Evolutionary conservation across 2,888 invertebrate species (phyloP).

Genomic region (Mythimna ferrago): DNA sequence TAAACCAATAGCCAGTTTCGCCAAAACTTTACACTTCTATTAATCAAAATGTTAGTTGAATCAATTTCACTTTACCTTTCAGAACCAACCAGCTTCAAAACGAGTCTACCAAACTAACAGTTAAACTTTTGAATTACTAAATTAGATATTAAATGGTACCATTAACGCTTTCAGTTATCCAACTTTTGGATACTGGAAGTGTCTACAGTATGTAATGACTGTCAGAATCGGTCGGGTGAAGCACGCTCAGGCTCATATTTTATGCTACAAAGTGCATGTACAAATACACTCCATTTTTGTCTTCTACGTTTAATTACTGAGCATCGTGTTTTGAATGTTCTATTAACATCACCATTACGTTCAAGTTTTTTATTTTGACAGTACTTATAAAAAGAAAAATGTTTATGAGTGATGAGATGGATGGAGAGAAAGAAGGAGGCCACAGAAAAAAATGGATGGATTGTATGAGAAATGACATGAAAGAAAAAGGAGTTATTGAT

Average conservation of each 20-base stretch:
- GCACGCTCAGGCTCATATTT: conserved; percentile 37
- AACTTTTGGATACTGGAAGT: conserved; percentile 31
- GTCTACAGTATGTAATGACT: conserved; percentile 44
- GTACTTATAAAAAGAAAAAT: too few relatives aligned
- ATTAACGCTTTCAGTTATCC: conserved; percentile 42
- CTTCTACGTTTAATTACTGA: conserved; percentile 23
- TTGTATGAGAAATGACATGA: too few relatives aligned
- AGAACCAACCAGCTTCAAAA: conserved; percentile 10
- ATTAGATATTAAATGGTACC: conserved; percentile 41
- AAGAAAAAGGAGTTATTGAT: too few relatives aligned
- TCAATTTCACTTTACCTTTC: conserved; percentile 26
- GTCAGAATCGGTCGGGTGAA: conserved; percentile 12
- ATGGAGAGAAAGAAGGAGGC: too few relatives aligned
- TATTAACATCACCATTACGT: too few relatives aligned
- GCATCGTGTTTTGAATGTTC: conserved; percentile 1
- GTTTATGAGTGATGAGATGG: too few relatives aligned
- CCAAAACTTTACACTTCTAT: conserved; percentile 4
- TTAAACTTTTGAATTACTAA: conserved; percentile 41
- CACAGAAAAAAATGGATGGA: too few relatives aligned
- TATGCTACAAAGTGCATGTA: conserved; percentile 41
- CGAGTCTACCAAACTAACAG: conserved; percentile 25
- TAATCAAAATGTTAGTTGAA: conserved; percentile 24
- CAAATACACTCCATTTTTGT: conserved; percentile 40
- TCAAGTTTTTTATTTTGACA: too few relatives aligned
- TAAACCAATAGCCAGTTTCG: conserved; percentile 2